Percentiles rank a stretch among this genome's conserved stretches.
Evolutionary conservation across 2,797 vertebrate genomes (phyloP).

Genomic region (Sternarchorhynchus goeldii): DNA sequence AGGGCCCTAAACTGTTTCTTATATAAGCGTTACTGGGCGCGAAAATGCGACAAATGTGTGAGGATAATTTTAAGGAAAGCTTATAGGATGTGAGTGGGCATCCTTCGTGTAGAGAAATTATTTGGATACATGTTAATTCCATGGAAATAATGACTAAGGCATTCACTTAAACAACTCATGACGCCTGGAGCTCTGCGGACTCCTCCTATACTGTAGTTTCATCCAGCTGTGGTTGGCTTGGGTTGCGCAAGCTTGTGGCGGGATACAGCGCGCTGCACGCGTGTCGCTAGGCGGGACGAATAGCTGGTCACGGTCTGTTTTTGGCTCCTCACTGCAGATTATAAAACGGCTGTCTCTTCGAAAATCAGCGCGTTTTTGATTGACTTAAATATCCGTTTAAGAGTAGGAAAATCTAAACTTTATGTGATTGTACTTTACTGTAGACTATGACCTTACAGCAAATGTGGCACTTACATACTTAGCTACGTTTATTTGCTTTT

Average conservation of each 20-base stretch:
- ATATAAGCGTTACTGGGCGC: too few relatives aligned
- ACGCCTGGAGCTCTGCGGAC: not conserved
- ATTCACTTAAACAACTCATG: not conserved
- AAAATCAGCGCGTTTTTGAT: not conserved
- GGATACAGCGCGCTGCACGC: constrained; percentile 41
- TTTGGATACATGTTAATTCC: not conserved
- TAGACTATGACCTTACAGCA: too few relatives aligned
- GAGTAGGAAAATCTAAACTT: not conserved
- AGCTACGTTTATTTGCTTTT: too few relatives aligned
- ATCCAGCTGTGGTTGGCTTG: constrained; percentile 46
- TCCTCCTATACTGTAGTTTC: constrained; percentile 13
- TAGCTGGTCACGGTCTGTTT: constrained; percentile 39
- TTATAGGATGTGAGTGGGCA: too few relatives aligned
- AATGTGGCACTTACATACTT: too few relatives aligned
- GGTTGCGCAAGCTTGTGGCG: constrained; percentile 24
- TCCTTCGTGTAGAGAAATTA: too few relatives aligned
- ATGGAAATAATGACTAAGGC: not conserved
- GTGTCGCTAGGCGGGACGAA: constrained; percentile 65
- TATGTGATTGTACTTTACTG: too few relatives aligned
- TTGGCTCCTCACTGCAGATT: constrained; percentile 18
- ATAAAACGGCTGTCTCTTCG: constrained; percentile 1
- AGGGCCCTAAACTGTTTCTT: too few relatives aligned
- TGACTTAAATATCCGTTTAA: not conserved
- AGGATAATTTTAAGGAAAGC: too few relatives aligned
- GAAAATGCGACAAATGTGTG: too few relatives aligned